Conservation (phyloP, 1,140 invertebrate species). For the Trialeurodes vaporariorum region DNA sequence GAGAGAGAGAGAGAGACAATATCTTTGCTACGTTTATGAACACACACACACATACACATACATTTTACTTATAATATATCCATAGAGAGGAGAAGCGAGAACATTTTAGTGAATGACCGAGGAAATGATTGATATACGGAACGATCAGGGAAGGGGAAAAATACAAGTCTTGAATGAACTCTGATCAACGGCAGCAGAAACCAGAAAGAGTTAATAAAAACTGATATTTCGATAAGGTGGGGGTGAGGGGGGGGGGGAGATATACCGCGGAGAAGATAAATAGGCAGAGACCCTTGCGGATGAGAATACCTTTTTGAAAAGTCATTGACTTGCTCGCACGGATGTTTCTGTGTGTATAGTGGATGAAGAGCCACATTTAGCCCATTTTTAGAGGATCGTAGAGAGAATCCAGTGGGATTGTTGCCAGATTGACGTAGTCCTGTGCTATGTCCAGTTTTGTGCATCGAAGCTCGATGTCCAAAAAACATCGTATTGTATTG, state of each 20-base stretch:
- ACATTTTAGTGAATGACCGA: no score
- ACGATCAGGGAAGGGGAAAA: no score
- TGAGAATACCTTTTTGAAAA: neutral
- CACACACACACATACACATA: no score
- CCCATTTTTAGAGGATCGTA: neutral
- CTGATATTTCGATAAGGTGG: no score
- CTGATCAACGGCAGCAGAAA: no score
- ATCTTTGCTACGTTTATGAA: no score
- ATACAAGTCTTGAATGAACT: neutral
- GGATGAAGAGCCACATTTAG: constrained; percentile 2
- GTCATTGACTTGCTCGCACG: neutral
- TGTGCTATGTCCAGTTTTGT: no score
- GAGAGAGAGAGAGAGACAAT: neutral
- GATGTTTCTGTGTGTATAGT: neutral
- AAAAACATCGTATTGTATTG: no score
- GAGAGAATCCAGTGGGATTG: neutral
- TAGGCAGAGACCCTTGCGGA: neutral
- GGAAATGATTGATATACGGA: neutral
- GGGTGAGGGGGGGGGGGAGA: no score
- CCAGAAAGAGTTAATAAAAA: neutral
- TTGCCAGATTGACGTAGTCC: neutral
- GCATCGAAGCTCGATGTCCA: no score
- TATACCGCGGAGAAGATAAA: neutral
- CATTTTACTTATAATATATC: no score
- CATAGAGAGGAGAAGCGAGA: no score